These are phyloP conservation scores for Acanthurus tractus DNA, from an alignment of 2,797 vertebrate species.

Conservation along the genomic window DNA sequence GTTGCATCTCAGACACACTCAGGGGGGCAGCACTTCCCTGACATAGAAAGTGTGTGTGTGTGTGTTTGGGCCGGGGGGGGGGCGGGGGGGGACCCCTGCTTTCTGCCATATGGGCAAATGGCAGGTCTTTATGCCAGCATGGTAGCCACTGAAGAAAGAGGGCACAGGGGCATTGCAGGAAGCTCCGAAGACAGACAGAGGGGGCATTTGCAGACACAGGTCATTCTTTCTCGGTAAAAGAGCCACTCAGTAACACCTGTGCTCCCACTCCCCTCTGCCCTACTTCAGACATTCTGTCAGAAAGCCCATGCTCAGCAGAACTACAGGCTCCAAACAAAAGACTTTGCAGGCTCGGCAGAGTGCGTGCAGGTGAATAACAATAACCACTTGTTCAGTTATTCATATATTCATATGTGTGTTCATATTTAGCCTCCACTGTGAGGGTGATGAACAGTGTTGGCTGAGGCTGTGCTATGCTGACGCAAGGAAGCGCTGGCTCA, in stretches of 20 bases:
- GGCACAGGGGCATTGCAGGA: conserved; percentile 74
- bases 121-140: conserved; percentile 77
- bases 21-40: conserved; percentile 75
- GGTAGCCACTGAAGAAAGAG: conserved; percentile 75
- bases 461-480: conserved; percentile 63
- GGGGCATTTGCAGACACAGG: conserved; percentile 79
- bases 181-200: conserved; percentile 76
- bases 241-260: conserved; percentile 81
- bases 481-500: conserved; percentile 61
- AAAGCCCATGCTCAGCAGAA: conserved; percentile 84
- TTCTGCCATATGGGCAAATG: conserved; percentile 85
- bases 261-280: conserved; percentile 79
- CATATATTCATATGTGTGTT: conserved; percentile 86
- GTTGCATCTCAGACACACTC: conserved; percentile 70
- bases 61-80: too few species aligned
- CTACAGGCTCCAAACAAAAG: conserved; percentile 77
- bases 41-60: conserved; percentile 63
- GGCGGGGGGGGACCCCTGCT: conserved; percentile 70
- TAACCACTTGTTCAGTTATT: conserved; percentile 82
- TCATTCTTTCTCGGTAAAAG: conserved; percentile 79
- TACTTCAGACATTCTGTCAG: conserved; percentile 80
- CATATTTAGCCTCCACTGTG: conserved; percentile 83
- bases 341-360: conserved; percentile 75
- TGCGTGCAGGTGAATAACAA: conserved; percentile 83
- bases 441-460: conserved; percentile 80